Percentiles rank a stretch among this genome's conserved stretches.
These are phyloP conservation scores for Platyscapa corneri DNA, from an alignment of 1,140 invertebrate genomes.

Conservation along the genomic window DNA sequence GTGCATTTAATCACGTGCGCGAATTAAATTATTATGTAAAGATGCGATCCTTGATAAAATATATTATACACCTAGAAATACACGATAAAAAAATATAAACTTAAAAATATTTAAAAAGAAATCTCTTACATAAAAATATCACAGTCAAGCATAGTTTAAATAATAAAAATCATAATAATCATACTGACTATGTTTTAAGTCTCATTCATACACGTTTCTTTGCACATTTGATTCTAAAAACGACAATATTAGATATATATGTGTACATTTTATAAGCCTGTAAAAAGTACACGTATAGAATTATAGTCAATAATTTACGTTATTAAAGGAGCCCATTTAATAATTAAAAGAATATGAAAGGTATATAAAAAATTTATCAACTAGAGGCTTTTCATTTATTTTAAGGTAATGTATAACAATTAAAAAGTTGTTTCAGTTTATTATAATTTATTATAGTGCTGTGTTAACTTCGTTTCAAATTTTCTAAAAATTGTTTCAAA, in stretches of 20 bases:
- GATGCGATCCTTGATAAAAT: slow-evolving; percentile 13
- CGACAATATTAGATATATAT: slow-evolving; percentile 6
- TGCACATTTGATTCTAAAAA: slow-evolving; percentile 17
- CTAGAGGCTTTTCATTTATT: background rate
- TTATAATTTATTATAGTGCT: too few species aligned
- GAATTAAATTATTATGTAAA: slow-evolving; percentile 26
- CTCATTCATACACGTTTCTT: background rate
- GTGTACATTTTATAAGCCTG: background rate
- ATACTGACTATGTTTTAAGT: slow-evolving; percentile 35
- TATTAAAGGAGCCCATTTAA: background rate
- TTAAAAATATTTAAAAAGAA: slow-evolving; percentile 31
- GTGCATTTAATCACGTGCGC: background rate
- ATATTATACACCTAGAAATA: slow-evolving; percentile 20
- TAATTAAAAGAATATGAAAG: slow-evolving; percentile 25
- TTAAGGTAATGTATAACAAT: background rate
- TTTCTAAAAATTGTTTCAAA: too few species aligned
- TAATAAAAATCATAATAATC: slow-evolving; percentile 43
- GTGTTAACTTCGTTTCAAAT: background rate
- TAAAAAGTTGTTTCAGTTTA: background rate
- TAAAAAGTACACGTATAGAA: slow-evolving; percentile 4
- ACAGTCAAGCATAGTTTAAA: slow-evolving; percentile 54
- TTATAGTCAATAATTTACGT: background rate
- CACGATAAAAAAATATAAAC: slow-evolving; percentile 29
- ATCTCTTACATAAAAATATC: slow-evolving; percentile 53
- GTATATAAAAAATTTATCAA: background rate